Conservation (phyloP, 2,888 invertebrate genomes). For the Machimus rusticus region DNA sequence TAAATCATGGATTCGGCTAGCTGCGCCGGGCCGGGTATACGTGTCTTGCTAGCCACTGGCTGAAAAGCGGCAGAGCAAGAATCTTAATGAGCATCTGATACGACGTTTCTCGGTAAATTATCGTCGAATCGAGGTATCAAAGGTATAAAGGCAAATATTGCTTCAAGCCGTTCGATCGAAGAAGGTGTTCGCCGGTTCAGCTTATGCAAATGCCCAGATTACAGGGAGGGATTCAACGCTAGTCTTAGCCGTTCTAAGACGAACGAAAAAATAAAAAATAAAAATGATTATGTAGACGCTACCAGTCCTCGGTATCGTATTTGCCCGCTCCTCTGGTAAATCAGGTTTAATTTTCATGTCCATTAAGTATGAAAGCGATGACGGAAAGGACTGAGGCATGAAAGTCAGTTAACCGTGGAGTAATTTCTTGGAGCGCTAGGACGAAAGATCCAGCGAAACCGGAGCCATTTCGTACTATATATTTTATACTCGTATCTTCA, state of each 20-base stretch:
- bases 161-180: not conserved
- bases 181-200: not conserved
- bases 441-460: not conserved
- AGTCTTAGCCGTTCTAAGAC: not conserved
- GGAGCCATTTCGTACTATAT: not conserved
- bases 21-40: not conserved
- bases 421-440: not conserved
- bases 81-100: constrained; percentile 21
- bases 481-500: not conserved
- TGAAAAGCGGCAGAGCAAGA: not conserved
- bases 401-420: constrained; percentile 37
- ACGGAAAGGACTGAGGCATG: constrained; percentile 22
- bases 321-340: not conserved
- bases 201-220: not conserved
- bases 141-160: constrained; percentile 17
- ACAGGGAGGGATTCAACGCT: not conserved
- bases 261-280: not conserved
- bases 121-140: constrained; percentile 1
- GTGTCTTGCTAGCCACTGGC: not conserved
- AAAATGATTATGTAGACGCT: not conserved
- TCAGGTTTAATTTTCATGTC: constrained; percentile 39
- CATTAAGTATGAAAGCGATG: constrained; percentile 18
- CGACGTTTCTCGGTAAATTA: not conserved
- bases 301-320: not conserved
- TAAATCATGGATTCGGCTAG: not conserved